These are phyloP conservation scores for Betta splendens DNA, from an alignment of 2,797 vertebrate genomes.

Conservation along the genomic window DNA sequence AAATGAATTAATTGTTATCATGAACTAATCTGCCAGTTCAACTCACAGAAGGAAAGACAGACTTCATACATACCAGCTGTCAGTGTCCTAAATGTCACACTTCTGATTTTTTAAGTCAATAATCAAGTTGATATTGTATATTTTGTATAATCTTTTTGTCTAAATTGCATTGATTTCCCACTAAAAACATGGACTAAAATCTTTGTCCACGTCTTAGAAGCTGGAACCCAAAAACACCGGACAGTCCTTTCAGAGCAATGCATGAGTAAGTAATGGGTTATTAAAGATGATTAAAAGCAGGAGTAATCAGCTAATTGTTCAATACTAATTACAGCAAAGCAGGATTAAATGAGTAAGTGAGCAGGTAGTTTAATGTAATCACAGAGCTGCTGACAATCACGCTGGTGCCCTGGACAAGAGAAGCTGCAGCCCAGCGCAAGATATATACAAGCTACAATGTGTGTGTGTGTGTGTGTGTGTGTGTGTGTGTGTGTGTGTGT, in stretches of 20 bases:
- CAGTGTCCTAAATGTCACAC: neutral
- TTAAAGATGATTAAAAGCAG: neutral
- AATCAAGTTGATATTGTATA: neutral
- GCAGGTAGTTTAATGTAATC: conserved; percentile 48
- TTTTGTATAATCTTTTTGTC: neutral
- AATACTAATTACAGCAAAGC: neutral
- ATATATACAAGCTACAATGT: conserved; percentile 33
- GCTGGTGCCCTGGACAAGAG: conserved; percentile 49
- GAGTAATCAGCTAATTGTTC: neutral
- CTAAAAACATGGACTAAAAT: neutral
- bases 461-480: conserved; percentile 17
- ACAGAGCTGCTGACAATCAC: conserved; percentile 56
- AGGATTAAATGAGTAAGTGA: conserved; percentile 42
- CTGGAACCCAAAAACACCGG: neutral
- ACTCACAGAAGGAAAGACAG: neutral
- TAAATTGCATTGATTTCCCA: neutral
- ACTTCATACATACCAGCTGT: neutral
- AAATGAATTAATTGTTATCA: neutral
- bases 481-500: conserved; percentile 14
- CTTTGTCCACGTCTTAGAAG: neutral
- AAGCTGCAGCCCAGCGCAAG: conserved; percentile 43
- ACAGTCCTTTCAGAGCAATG: neutral
- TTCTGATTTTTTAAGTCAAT: neutral
- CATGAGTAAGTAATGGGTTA: neutral
- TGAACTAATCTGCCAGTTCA: neutral